Evolutionary conservation across 2,888 invertebrate species (phyloP), one percentile per base, ranked within the genome.

Genomic region (Raillietiella orientalis): DNA sequence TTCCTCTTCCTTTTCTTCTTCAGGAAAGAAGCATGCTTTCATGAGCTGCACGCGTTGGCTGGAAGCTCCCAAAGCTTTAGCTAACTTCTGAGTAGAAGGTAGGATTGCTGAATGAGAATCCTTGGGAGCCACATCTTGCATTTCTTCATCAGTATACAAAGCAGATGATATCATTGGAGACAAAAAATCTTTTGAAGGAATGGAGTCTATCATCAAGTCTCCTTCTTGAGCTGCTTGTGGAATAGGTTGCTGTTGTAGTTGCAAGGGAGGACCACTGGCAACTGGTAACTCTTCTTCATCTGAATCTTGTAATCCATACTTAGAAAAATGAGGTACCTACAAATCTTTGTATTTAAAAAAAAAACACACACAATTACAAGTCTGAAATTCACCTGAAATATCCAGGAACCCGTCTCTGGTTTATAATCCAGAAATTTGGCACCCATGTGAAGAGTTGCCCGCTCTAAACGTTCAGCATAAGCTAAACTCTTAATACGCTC

Each of bases 391-490:
- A 70, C 72, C 44, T 69, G 62, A 48, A 93, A 93, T 26, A 87
- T 84, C 90, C 93, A 96, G 28, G 84, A 79, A 14, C 93, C 93
- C 2, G 79, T 82, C 43, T 75, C 72, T 0, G 87, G 75, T 0
- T 82, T 58, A 47, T 87, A 93, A 42, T 93, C 90, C 4, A 84
- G 60, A 45, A 93, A 96, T 27, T 66, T 62, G 0, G 82, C 79
- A 32, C 67, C 69, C 45, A 84, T 70, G 36, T 71, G 74, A 32
- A 65, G 62, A 30, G 79, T 74, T 2, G 71, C 67, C 16, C 63
- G 58, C 10, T 79, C 64, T 29, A 93, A 47, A 41, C 72, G 74
- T 5, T 62, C 66, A 35, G 74, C 66, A 49, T 75, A 93, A 39
- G 71, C 66, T 60, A 82, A 66, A 28, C 62, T 58, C 3, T 59